Base-by-base conservation (phyloP, 1,140 invertebrate species). In the honey bee (Apis mellifera) region DNA sequence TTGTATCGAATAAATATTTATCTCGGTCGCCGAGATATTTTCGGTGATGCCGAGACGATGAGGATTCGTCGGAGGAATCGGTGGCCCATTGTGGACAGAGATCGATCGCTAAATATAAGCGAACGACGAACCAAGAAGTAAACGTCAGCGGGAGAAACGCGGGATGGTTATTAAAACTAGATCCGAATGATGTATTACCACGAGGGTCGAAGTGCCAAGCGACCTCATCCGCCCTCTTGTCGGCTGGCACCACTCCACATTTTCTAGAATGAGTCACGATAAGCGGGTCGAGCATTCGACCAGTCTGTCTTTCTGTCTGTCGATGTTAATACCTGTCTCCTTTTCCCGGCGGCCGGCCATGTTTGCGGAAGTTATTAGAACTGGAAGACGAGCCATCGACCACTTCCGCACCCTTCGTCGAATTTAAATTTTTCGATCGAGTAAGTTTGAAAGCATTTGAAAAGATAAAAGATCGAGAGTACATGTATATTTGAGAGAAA, bases 161-260 rank as follows among this genome's bases (percentile, higher is more conserved):
- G 80, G 64, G 57, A 69, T 60, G n/a, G 80, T 77, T 82, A 82
- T 82, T 68, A 75, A 82, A 82, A 73, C 60, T 50, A 52, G 59
- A 54, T 13, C 9, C 69, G 78, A 74, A 82, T 82, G 80, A 77
- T 82, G 80, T 77, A 77, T 82, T 48, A 15, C 65, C 8, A 15
- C 57, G 68, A 78, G 81, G 81, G 81, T 83, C 75, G 75, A 83
- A 83, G 68, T 77, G 75, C 66, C 66, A 78, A 78, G 65, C 79
- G 55, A 78, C 81, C 75, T 83, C 81, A 72, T 72, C 75, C 71
- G 59, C 73, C 74, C 80, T 85, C 82, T 82, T 73, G 84, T 84
- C 82, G 74, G 82, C 82, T 86, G 84, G 84, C 84, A 86, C 9
- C 78, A 68, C 64, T 86, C 84, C 84, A 86, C 77, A 66, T 80